A percentile compares a stretch with the other conserved stretches of the same genome.
Evolutionary conservation across 2,797 vertebrate species (phyloP).

Genomic region (Phoeniculus purpureus): DNA sequence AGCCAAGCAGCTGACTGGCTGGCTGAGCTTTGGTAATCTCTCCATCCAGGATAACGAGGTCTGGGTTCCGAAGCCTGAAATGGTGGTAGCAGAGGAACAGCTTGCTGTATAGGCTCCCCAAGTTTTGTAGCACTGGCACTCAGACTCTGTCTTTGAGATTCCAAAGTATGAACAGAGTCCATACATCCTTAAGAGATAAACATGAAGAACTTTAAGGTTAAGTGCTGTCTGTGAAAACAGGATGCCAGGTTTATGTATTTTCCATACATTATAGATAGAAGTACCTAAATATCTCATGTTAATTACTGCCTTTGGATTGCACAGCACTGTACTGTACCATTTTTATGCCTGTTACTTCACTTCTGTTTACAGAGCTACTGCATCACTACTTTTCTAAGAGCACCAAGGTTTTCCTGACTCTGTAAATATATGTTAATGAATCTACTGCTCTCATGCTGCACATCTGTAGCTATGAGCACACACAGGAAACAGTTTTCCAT

Average conservation of each 20-base stretch:
- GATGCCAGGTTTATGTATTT: background rate
- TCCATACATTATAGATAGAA: background rate
- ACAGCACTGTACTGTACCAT: background rate
- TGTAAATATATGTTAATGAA: background rate
- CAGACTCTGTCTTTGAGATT: background rate
- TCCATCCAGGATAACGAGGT: slow-evolving; percentile 26
- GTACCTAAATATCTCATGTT: background rate
- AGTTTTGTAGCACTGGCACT: slow-evolving; percentile 69
- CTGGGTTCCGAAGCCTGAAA: slow-evolving; percentile 78
- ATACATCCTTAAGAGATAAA: slow-evolving; percentile 36
- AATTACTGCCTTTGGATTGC: background rate
- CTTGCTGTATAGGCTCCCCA: slow-evolving; percentile 77
- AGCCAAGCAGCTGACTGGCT: background rate
- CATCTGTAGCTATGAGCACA: background rate
- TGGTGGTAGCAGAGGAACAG: slow-evolving; percentile 86
- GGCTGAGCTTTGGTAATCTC: slow-evolving; percentile 2
- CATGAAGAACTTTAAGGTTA: background rate
- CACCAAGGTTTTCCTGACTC: background rate
- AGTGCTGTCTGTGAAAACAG: background rate
- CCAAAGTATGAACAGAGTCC: slow-evolving; percentile 10
- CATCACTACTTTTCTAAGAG: background rate
- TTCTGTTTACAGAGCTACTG: background rate
- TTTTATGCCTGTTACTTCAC: background rate
- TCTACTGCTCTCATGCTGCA: background rate
- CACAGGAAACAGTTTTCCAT: background rate